These are phyloP conservation scores for Ctena decussata DNA, from an alignment of 2,888 invertebrate species.

Conservation along the genomic window DNA sequence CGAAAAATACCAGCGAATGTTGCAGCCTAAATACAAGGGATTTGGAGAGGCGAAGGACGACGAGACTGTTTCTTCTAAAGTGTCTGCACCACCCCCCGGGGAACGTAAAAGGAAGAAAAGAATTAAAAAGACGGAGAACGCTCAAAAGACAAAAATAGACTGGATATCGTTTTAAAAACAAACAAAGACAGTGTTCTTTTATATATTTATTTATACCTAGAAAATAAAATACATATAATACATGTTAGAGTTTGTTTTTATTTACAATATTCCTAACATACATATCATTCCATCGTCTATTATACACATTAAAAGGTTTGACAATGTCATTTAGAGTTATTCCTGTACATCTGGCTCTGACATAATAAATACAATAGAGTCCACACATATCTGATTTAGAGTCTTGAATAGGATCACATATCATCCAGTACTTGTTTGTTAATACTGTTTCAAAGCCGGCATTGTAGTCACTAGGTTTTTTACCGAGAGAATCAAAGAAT, in stretches of 20 bases:
- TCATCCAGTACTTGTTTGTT: too few relatives aligned
- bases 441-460: too few relatives aligned
- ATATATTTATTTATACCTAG: not conserved
- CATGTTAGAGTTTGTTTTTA: not conserved
- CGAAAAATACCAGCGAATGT: conserved; percentile 32
- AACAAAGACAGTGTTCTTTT: not conserved
- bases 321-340: not conserved
- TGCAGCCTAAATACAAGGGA: not conserved
- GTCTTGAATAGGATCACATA: conserved; percentile 6
- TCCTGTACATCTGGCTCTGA: too few relatives aligned
- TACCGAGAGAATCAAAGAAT: too few relatives aligned
- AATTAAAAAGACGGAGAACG: not conserved
- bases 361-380: too few relatives aligned
- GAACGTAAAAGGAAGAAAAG: not conserved
- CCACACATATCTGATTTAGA: conserved; percentile 21
- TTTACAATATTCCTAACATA: conserved; percentile 3
- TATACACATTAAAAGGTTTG: conserved; percentile 8
- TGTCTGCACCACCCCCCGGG: conserved; percentile 1
- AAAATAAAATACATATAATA: conserved; percentile 13
- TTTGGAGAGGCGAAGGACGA: not conserved
- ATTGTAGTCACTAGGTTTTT: too few relatives aligned
- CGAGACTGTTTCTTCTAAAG: not conserved
- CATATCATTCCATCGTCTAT: too few relatives aligned
- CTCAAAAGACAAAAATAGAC: not conserved
- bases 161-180: not conserved